A percentile compares a stretch with the other conserved stretches of the same genome.
Evolutionary conservation across 2,888 invertebrate species (phyloP).

Genomic region (Megamerina dolium): DNA sequence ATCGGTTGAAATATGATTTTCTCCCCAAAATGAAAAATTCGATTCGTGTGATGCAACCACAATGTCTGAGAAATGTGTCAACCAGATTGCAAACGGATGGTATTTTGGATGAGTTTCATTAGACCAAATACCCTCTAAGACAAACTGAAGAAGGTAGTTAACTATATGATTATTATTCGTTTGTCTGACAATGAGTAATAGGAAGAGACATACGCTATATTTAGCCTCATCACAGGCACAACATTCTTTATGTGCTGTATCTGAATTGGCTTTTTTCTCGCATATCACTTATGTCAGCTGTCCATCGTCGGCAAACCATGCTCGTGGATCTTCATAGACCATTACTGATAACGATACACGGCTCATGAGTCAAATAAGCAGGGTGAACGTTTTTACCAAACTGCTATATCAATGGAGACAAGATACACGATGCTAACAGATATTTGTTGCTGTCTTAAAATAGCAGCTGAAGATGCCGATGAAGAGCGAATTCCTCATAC

Average conservation of each 20-base stretch:
- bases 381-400: too few species aligned
- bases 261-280: constrained; percentile 60
- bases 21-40: constrained; percentile 88
- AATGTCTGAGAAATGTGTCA: constrained; percentile 95
- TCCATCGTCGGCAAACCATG: constrained; percentile 89
- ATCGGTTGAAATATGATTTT: constrained; percentile 77
- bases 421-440: too few species aligned
- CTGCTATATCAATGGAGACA: too few species aligned
- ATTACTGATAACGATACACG: constrained; percentile 86
- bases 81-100: constrained; percentile 83
- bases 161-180: neutral
- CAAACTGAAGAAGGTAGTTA: constrained; percentile 58
- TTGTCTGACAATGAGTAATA: too few species aligned
- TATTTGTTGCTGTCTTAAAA: too few species aligned
- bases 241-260: constrained; percentile 60
- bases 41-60: constrained; percentile 89
- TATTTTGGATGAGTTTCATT: constrained; percentile 92
- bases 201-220: constrained; percentile 75
- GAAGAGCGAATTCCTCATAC: too few species aligned
- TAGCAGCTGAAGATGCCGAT: too few species aligned
- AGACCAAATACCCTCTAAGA: constrained; percentile 94
- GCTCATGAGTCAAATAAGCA: too few species aligned
- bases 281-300: constrained; percentile 74
- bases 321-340: constrained; percentile 70
- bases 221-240: constrained; percentile 96